phyloP scores from a whole-genome alignment of 2,797 vertebrate genomes.

The Siniperca obscura region DNA sequence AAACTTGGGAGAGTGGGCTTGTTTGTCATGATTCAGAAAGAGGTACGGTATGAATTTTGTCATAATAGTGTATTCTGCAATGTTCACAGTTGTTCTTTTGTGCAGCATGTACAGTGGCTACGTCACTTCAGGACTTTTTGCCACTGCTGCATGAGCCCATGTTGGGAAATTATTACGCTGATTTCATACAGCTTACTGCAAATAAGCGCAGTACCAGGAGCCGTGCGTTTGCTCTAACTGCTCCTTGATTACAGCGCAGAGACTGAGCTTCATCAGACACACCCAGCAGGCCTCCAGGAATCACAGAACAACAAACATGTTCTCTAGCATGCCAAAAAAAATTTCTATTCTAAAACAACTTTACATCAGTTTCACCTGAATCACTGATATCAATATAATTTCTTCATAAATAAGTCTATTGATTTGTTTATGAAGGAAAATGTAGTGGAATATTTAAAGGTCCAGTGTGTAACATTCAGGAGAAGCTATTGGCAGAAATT shows the following conservation, averaged over 20 bases:
- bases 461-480: no score
- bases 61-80: neutral
- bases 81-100: neutral
- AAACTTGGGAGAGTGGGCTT: neutral
- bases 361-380: neutral
- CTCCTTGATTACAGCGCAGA: constrained; percentile 19
- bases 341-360: neutral
- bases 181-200: neutral
- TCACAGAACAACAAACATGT: neutral
- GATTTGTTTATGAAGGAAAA: neutral
- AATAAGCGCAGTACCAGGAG: neutral
- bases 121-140: neutral
- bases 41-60: neutral
- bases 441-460: neutral
- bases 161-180: neutral
- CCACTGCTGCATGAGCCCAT: neutral
- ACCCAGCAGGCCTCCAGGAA: neutral
- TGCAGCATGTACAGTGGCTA: neutral
- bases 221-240: neutral
- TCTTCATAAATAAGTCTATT: neutral
- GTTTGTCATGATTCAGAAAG: neutral
- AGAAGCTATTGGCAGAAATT: no score
- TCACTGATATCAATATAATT: neutral
- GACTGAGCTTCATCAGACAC: constrained; percentile 4
- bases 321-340: neutral